Conservation (phyloP, 2,113 vertebrate genomes). For the Halichoerus grypus region DNA sequence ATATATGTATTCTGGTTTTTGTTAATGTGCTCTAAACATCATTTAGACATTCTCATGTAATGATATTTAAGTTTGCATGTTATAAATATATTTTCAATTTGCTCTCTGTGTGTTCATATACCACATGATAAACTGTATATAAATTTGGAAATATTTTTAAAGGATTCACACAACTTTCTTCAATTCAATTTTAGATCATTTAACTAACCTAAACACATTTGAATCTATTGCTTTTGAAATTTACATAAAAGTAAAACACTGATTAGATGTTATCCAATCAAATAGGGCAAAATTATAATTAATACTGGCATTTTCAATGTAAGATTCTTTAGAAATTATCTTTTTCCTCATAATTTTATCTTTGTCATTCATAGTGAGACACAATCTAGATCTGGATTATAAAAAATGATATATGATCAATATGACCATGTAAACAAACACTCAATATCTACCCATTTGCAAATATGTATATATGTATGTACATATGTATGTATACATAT, state of each 20-base stretch:
- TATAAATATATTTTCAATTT: neutral
- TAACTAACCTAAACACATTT: neutral
- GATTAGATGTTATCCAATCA: neutral
- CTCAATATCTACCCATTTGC: neutral
- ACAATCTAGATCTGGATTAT: neutral
- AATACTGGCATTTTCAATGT: neutral
- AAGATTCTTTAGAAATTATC: neutral
- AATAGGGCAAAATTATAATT: neutral
- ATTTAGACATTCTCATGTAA: neutral
- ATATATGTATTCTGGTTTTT: neutral
- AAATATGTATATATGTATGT: neutral
- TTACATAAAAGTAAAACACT: neutral
- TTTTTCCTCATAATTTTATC: neutral
- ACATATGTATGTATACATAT: neutral
- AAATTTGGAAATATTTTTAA: slow-evolving; percentile 17
- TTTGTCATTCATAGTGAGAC: neutral
- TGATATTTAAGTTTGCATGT: neutral
- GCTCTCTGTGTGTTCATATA: neutral
- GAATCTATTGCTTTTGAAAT: neutral
- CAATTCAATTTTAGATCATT: neutral
- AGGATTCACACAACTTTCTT: neutral
- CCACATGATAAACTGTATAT: neutral
- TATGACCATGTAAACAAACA: neutral
- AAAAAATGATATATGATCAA: neutral
- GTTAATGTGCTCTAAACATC: neutral